phyloP scores from a whole-genome alignment of 2,888 invertebrate genomes.

The Dicyrtomina minuta region DNA sequence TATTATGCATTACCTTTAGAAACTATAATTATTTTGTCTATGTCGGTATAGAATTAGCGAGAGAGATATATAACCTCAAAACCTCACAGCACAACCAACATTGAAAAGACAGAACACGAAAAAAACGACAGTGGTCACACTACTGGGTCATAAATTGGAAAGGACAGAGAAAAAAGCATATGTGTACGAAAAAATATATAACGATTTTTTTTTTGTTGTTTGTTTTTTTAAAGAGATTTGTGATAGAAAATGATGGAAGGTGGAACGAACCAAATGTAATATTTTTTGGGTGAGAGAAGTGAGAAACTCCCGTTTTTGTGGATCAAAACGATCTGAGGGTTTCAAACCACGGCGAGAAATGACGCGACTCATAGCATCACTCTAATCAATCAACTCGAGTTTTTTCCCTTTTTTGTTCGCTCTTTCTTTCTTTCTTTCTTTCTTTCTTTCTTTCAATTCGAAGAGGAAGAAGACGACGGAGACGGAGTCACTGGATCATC shows the following conservation, averaged over 20 bases:
- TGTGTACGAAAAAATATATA: neutral
- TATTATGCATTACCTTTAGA: no score
- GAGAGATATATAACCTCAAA: no score
- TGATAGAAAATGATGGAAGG: slow-evolving; percentile 12
- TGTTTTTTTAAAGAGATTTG: neutral
- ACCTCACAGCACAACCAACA: no score
- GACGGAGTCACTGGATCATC: neutral
- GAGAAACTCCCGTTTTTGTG: slow-evolving; percentile 75
- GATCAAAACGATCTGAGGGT: slow-evolving; percentile 82
- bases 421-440: neutral
- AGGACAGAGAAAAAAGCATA: neutral
- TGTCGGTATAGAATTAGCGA: no score
- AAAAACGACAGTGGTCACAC: neutral
- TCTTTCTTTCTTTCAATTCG: neutral
- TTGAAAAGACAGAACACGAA: no score
- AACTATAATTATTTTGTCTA: no score
- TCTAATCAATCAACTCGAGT: slow-evolving; percentile 23
- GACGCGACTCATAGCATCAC: slow-evolving; percentile 56
- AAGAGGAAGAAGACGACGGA: neutral
- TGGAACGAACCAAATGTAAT: slow-evolving; percentile 72
- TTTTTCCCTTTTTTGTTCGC: neutral
- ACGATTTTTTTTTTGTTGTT: no score
- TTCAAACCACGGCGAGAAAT: slow-evolving; percentile 76
- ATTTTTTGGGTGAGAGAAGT: slow-evolving; percentile 77
- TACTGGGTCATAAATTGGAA: neutral